phyloP scores from a whole-genome alignment of 2,888 invertebrate species.

The Eupeodes luniger region DNA sequence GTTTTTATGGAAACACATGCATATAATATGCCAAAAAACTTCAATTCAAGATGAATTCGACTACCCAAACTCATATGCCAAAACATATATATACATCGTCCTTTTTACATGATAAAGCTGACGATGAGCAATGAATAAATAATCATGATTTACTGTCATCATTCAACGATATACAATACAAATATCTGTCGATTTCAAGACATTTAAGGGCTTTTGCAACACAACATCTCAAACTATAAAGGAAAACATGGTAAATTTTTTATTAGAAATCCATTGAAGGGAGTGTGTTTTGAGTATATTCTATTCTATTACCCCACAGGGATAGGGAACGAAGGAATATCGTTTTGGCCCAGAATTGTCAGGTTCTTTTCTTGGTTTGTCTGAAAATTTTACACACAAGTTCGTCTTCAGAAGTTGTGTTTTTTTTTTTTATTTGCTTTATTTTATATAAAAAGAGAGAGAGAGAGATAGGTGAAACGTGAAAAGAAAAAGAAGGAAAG shows the following conservation, averaged over 20 bases:
- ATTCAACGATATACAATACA: no score
- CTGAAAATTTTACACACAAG: conserved; percentile 23
- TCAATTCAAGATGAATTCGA: no score
- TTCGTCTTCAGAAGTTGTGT: background rate
- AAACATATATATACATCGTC: no score
- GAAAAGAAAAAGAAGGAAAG: background rate
- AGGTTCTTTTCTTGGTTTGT: conserved; percentile 30
- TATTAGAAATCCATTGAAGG: conserved; percentile 41
- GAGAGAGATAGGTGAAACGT: no score
- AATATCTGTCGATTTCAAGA: background rate
- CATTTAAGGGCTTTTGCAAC: background rate
- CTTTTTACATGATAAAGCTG: no score
- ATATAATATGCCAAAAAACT: no score
- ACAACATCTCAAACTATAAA: conserved; percentile 10
- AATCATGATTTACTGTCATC: no score
- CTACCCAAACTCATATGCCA: no score
- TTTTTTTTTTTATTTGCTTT: conserved; percentile 21
- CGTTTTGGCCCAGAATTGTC: conserved; percentile 22
- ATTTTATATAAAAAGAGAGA: background rate
- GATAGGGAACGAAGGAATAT: background rate
- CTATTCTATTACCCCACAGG: background rate
- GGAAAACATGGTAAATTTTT: conserved; percentile 24
- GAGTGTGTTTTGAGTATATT: background rate
- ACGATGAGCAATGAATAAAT: no score
- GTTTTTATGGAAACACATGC: no score